Evolutionary conservation across 2,113 vertebrate genomes (phyloP).

Genomic region (Melanotaenia duboulayi): DNA sequence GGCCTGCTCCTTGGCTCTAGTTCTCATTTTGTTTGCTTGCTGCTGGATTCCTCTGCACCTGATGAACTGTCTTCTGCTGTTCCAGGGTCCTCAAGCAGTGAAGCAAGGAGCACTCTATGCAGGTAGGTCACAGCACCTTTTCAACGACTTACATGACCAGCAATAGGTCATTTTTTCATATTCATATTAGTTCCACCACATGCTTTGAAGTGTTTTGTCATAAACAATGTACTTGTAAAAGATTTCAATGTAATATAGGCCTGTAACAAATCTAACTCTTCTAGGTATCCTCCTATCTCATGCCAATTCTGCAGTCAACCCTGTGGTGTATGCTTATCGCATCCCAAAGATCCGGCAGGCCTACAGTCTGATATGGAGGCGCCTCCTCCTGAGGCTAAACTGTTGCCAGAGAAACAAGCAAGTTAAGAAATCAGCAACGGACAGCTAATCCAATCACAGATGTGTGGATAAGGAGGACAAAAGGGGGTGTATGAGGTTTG

Average conservation of each 20-base stretch:
- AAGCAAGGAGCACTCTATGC: slow-evolving; percentile 43
- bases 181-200: neutral
- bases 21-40: slow-evolving; percentile 67
- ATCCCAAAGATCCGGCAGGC: slow-evolving; percentile 73
- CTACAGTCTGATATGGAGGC: slow-evolving; percentile 70
- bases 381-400: slow-evolving; percentile 32
- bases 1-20: slow-evolving; percentile 70
- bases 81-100: slow-evolving; percentile 30
- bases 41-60: slow-evolving; percentile 78
- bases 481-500: too few relatives aligned
- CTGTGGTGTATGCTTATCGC: slow-evolving; percentile 73
- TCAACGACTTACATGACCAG: neutral
- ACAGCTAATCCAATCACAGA: slow-evolving; percentile 27
- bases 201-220: neutral
- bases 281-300: slow-evolving; percentile 74
- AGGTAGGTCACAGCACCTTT: slow-evolving; percentile 49
- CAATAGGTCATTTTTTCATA: neutral
- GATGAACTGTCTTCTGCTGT: slow-evolving; percentile 71
- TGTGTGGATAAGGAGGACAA: slow-evolving; percentile 1
- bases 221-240: neutral
- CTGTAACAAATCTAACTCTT: neutral
- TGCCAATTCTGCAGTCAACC: slow-evolving; percentile 76
- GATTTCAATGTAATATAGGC: neutral
- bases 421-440: slow-evolving; percentile 10
- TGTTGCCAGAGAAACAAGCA: slow-evolving; percentile 31